Base-by-base conservation (phyloP, 2,797 vertebrate species). In the Macropodus opercularis region DNA sequence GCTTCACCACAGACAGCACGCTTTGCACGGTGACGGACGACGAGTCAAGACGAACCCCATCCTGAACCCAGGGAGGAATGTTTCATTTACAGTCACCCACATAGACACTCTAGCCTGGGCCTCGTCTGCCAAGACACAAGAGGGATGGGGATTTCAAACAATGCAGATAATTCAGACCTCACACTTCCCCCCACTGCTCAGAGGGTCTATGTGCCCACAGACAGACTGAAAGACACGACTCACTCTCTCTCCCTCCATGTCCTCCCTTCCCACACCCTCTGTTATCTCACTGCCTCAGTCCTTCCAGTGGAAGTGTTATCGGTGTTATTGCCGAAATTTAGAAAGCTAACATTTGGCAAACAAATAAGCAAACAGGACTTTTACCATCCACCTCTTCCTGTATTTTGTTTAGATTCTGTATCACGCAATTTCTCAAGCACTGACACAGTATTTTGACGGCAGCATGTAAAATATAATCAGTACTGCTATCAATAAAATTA, bases 361-460 rank as follows among this genome's bases (percentile, higher is more conserved):
- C 78, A 62, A 77, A 75, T 72, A 87, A 85, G 80, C 80, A 85
- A 75, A 77, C 76, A 81, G 40, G 54, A 54, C 79, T 82, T 88
- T 64, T 48, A 65, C 46, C 61, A 75, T 87, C 83, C 91, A 67
- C 69, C 78, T 58, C 21, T 63, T 44, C 13, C 82, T 88, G 73
- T 80, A 81, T 91, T 85, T 90, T 87, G 79, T 91, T 79, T 51
- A 82, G 81, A 50, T 77, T 59, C 26, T 51, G 47, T 62, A 51
- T 85, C 71, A 82, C 55, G 86, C 90, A 83, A 85, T 85, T 91
- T 87, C 70, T 80, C 80, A 60, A 40, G 79, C 87, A 90, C 89
- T 89, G 88, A 86, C 82, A 90, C 92, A 94, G 92, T 93, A 93
- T 94, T 95, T 94, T 89, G 87, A 78, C 83, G 87, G 39, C 59